A percentile compares a stretch with the other conserved stretches of the same genome.
Conservation (phyloP, 2,888 invertebrate species). For the Hydrotaea cyrtoneurina region DNA sequence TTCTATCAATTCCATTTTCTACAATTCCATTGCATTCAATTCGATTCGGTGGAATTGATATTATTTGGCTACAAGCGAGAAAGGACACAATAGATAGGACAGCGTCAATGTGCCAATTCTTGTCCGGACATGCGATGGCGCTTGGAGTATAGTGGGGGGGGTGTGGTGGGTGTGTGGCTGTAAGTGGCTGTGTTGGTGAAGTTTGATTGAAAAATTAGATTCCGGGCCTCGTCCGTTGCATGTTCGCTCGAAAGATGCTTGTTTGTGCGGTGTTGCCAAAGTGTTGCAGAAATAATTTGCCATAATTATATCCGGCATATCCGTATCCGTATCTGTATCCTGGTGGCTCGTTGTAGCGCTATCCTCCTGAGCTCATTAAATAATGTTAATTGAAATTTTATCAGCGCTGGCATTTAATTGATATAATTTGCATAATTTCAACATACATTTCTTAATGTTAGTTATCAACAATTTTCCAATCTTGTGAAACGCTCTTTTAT, state of each 20-base stretch:
- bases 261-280: constrained; percentile 13
- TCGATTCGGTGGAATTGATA: constrained; percentile 29
- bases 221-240: background rate
- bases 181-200: background rate
- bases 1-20: constrained; percentile 32
- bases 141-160: background rate
- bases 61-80: constrained; percentile 26
- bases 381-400: constrained; percentile 64
- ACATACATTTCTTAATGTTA: constrained; percentile 25
- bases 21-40: constrained; percentile 23
- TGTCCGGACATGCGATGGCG: background rate
- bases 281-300: constrained; percentile 26
- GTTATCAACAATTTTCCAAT: constrained; percentile 34
- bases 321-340: constrained; percentile 23
- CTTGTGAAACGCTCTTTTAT: background rate
- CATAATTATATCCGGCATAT: constrained; percentile 39
- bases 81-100: constrained; percentile 25
- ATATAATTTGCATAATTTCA: constrained; percentile 56
- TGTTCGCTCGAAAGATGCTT: background rate
- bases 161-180: background rate
- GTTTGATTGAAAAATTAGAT: constrained; percentile 27
- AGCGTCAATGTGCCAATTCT: constrained; percentile 24
- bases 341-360: constrained; percentile 24
- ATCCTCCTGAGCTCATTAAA: constrained; percentile 30
- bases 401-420: constrained; percentile 55